Percentiles rank a stretch among this genome's conserved stretches.
Evolutionary conservation across 1,140 invertebrate genomes (phyloP).

Genomic region (Kradibia gibbosae): DNA sequence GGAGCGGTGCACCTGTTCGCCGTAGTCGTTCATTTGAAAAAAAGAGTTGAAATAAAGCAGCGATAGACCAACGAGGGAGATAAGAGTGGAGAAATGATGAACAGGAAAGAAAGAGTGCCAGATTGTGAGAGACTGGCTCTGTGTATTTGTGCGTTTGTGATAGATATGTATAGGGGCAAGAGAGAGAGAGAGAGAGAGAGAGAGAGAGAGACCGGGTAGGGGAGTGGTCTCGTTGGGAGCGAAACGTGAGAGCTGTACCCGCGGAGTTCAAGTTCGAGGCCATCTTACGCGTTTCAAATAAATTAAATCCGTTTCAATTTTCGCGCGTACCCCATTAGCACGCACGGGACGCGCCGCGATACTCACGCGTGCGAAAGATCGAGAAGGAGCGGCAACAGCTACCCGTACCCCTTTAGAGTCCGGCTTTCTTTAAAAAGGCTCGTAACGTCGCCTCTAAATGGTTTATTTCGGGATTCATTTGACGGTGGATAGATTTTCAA

Average conservation of each 20-base stretch:
- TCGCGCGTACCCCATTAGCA: conserved; percentile 26
- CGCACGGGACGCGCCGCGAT: not conserved
- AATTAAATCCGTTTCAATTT: conserved; percentile 51
- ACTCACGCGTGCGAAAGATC: conserved; percentile 31
- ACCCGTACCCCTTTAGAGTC: not conserved
- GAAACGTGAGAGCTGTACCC: conserved; percentile 38
- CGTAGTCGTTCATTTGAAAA: too few species aligned
- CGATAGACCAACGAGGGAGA: not conserved
- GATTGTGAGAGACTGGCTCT: not conserved
- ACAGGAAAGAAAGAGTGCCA: not conserved
- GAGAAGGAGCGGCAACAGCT: not conserved
- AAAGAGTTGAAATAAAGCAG: not conserved
- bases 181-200: not conserved
- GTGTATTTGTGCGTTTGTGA: conserved; percentile 42
- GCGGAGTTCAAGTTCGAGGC: conserved; percentile 50
- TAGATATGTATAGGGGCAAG: not conserved
- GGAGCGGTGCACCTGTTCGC: not conserved
- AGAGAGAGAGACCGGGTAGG: not conserved
- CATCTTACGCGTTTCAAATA: conserved; percentile 21
- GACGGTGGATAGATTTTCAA: conserved; percentile 33
- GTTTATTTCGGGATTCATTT: conserved; percentile 37
- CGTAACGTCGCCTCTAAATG: not conserved
- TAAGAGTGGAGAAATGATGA: not conserved
- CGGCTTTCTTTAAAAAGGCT: conserved; percentile 36
- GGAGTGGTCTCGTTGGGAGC: conserved; percentile 48